Base-by-base conservation (phyloP, 2,113 vertebrate genomes). In the Theropithecus gelada region DNA sequence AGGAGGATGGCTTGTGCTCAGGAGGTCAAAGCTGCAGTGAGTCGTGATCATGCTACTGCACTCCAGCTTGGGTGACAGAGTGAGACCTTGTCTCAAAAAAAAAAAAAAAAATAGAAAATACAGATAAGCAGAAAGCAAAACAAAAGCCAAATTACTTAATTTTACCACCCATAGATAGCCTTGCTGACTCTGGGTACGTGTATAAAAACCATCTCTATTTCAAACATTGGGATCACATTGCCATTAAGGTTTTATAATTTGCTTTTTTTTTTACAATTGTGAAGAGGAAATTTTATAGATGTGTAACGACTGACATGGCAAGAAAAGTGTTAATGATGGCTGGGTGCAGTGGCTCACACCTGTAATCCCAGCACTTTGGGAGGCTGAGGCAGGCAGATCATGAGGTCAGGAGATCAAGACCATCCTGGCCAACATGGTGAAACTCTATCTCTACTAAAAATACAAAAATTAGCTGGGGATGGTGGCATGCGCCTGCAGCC, bases 221-320 rank as follows among this genome's bases (percentile, higher is more conserved):
- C 48, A 76, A 88, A 88, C 22, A 52, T 10, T 73, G 40, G 64
- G 23, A 80, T 90, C 80, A 57, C 57, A 16, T 23, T 55, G 40
- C 30, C 72, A 17, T 95, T 89, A 70, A 81, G 43, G 38, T 35
- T 86, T 79, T n/a, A 9, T 76, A 59, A 87, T 87, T 35, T 94
- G 78, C 59, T 66, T n/a, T 35, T 87, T 35, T 87, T 92, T 73
- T 88, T 38, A 32, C 55, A 92, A 5, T 59, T 68, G 35, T 88
- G 84, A 96, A 87, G 38, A 14, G 35, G 64, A 57, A 40, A 66
- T 55, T 76, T 82, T 91, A 83, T 73, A 48, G 59, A 85, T 48
- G 9, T 70, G 43, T 76, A 78, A 61, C 27, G 86, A n/a, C 25
- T 80, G 66, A 61, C 57, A 25, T 61, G 35, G 68, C 52, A 93